Conservation (phyloP, 2,888 invertebrate genomes). For the Platypus cylindrus region DNA sequence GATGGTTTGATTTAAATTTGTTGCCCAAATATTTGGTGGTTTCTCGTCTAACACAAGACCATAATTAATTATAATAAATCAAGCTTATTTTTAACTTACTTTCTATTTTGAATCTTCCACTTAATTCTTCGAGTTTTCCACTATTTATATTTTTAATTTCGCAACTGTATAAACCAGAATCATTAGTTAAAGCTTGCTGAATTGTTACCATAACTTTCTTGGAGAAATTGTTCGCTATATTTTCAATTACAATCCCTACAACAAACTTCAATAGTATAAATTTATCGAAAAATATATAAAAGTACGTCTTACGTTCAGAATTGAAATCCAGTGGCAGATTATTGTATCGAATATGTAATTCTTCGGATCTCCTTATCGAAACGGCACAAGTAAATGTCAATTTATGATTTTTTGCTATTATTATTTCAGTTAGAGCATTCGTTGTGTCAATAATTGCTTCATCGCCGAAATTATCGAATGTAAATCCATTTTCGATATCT, state of each 20-base stretch:
- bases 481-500: constrained; percentile 39
- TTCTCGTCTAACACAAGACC: constrained; percentile 33
- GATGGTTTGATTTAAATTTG: constrained; percentile 37
- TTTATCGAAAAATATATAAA: too few relatives aligned
- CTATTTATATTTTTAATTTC: constrained; percentile 6
- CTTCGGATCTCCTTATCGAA: constrained; percentile 8
- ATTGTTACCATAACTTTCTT: constrained; percentile 7
- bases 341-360: constrained; percentile 9
- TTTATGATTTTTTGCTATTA: constrained; percentile 9
- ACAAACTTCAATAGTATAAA: too few relatives aligned
- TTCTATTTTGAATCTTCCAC: too few relatives aligned
- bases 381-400: constrained; percentile 13
- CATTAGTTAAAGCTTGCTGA: constrained; percentile 3
- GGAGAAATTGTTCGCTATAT: constrained; percentile 4
- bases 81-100: neutral
- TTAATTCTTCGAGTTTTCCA: neutral
- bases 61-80: constrained; percentile 1
- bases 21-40: constrained; percentile 32
- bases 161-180: constrained; percentile 14
- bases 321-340: too few relatives aligned
- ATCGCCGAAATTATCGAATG: constrained; percentile 33
- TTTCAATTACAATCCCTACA: too few relatives aligned
- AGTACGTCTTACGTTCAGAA: too few relatives aligned
- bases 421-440: constrained; percentile 1
- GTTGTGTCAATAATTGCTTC: constrained; percentile 13